Base-by-base conservation (phyloP, 2,888 invertebrate genomes). In the Plagodis dolabraria region DNA sequence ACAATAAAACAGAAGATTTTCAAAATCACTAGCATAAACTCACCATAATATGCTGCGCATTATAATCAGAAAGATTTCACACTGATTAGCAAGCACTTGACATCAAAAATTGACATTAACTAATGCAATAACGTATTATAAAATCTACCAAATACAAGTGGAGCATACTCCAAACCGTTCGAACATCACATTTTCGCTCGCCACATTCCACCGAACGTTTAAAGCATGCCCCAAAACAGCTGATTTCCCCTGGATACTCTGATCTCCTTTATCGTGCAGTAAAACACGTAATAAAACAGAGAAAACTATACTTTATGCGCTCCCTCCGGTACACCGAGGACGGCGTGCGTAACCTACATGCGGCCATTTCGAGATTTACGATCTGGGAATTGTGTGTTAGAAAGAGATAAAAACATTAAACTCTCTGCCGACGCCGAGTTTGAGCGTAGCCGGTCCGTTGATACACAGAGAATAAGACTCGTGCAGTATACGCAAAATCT, bases 361-460 rank as follows among this genome's bases (percentile, higher is more conserved):
- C 92, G 93, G 93, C 93, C 93, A 92, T 93, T 93, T 93, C 93
- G 84, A 92, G 92, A 93, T 93, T 93, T 93, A 93, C 93, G 93
- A 93, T 85, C 93, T 93, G 93, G 93, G 93, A 93, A 93, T 92
- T 93, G 92, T 88, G 89, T 86, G 93, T 89, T 87, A 85, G 93
- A 93, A 79, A 78, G 92, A 85, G 93, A 93, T 86, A 86, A 88
- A 89, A 88, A 86, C 85, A 91, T 87, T 86, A 85, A 84, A 87
- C 89, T 89, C 90, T 85, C 82, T 78, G 85, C 87, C 85, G 87
- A 80, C 86, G 83, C 83, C 83, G 75, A 87, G 86, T 82, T 82
- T 79, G 80, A 85, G 82, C 82, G 80, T 75, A 83, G 83, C 83
- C 79, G 76, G 79, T 77, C 76, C 85, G 86, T 79, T 86, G 84